Percentiles rank a stretch among this genome's conserved stretches.
phyloP scores from a whole-genome alignment of 2,113 vertebrate genomes.

The Xiphorhynchus elegans region DNA sequence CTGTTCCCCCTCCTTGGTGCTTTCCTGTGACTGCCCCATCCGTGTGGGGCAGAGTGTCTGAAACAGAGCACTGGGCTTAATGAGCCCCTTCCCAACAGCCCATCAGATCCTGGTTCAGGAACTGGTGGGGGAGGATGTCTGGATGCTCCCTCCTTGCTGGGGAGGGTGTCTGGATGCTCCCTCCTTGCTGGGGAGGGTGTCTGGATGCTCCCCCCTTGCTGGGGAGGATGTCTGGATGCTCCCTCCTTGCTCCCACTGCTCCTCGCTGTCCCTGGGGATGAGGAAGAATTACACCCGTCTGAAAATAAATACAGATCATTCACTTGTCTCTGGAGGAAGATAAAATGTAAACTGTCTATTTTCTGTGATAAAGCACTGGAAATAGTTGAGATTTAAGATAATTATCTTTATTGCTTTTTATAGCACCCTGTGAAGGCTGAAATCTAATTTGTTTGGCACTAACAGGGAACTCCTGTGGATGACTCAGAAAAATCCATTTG shows the following conservation, averaged over 20 bases:
- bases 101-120: neutral
- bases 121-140: neutral
- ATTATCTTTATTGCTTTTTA: constrained; percentile 59
- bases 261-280: accelerated
- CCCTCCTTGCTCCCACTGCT: neutral
- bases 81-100: neutral
- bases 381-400: constrained; percentile 60
- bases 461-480: constrained; percentile 26
- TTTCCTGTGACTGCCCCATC: neutral
- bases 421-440: constrained; percentile 26
- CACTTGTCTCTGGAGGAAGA: constrained; percentile 25
- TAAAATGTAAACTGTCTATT: constrained; percentile 11
- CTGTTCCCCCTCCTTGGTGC: neutral
- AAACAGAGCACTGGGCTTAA: neutral
- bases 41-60: accelerated
- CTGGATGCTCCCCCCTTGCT: neutral
- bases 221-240: neutral
- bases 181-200: neutral
- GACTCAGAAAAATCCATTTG: constrained; percentile 49
- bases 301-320: constrained; percentile 26
- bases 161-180: neutral
- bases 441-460: constrained; percentile 42
- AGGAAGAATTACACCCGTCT: neutral
- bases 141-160: neutral
- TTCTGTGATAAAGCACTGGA: constrained; percentile 39